phyloP scores from a whole-genome alignment of 1,140 invertebrate species.

The Lepidurus couesii region DNA sequence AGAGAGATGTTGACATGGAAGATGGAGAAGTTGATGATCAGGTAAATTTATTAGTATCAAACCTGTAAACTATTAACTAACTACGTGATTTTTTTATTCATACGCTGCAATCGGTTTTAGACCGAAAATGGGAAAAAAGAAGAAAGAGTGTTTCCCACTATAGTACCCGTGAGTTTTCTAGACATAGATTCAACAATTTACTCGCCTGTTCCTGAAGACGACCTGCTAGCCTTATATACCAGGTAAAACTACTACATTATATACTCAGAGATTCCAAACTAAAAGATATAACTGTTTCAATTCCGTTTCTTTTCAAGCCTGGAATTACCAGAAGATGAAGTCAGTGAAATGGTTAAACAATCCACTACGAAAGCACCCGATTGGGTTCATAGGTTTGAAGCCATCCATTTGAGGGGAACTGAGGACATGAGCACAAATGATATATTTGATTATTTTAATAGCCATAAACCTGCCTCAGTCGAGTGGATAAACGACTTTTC shows the following conservation, averaged over 20 bases:
- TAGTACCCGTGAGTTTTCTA: constrained; percentile 34
- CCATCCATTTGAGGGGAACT: constrained; percentile 66
- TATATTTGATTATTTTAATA: constrained; percentile 68
- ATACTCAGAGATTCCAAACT: constrained; percentile 29
- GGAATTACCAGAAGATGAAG: constrained; percentile 54
- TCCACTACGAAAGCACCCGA: constrained; percentile 43
- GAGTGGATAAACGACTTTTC: constrained; percentile 75
- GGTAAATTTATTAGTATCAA: neutral
- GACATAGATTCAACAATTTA: constrained; percentile 35
- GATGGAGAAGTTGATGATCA: constrained; percentile 37
- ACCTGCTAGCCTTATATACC: constrained; percentile 37
- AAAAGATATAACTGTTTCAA: constrained; percentile 36
- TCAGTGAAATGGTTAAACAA: constrained; percentile 48
- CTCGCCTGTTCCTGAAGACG: constrained; percentile 34
- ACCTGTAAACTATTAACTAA: constrained; percentile 24
- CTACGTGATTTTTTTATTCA: neutral
- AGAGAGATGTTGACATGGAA: constrained; percentile 35
- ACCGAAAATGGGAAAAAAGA: neutral
- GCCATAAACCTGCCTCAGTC: constrained; percentile 63
- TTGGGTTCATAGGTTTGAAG: constrained; percentile 53
- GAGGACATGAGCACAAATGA: constrained; percentile 69
- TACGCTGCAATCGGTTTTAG: neutral
- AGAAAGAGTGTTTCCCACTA: constrained; percentile 30
- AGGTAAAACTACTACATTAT: constrained; percentile 28
- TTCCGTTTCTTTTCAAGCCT: constrained; percentile 47